A percentile compares a stretch with the other conserved stretches of the same genome.
Evolutionary conservation across 2,888 invertebrate genomes (phyloP).

Genomic region (Arctia plantaginis): DNA sequence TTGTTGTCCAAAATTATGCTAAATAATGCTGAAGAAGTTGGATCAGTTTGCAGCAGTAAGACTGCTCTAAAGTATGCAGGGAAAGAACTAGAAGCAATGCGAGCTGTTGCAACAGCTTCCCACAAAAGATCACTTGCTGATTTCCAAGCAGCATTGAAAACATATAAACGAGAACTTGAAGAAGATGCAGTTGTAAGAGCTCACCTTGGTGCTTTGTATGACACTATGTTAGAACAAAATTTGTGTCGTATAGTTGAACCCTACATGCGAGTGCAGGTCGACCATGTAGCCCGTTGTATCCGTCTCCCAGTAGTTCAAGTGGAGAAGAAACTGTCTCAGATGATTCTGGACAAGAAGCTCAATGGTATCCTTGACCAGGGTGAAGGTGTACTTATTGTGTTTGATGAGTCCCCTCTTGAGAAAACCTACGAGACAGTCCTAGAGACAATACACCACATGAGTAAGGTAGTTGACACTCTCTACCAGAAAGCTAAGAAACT

Average conservation of each 20-base stretch:
- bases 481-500: slow-evolving; percentile 99
- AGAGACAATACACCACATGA: slow-evolving; percentile 99
- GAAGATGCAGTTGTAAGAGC: slow-evolving; percentile 99
- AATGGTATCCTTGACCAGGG: slow-evolving; percentile 99
- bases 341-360: slow-evolving; percentile 99
- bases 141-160: slow-evolving; percentile 95
- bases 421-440: slow-evolving; percentile 99
- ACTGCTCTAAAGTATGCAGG: slow-evolving; percentile 98
- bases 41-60: slow-evolving; percentile 98
- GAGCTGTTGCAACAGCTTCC: slow-evolving; percentile 97
- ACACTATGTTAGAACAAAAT: slow-evolving; percentile 99
- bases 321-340: slow-evolving; percentile 99
- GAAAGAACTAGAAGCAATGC: slow-evolving; percentile 98
- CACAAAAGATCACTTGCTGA: slow-evolving; percentile 98
- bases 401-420: slow-evolving; percentile 97
- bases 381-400: slow-evolving; percentile 98
- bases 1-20: slow-evolving; percentile 99
- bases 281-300: slow-evolving; percentile 96
- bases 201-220: slow-evolving; percentile 98
- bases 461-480: slow-evolving; percentile 99
- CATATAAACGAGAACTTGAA: slow-evolving; percentile 95
- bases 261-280: slow-evolving; percentile 97
- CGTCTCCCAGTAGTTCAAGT: slow-evolving; percentile 95
- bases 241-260: slow-evolving; percentile 99
- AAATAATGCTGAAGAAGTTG: slow-evolving; percentile 98